These are phyloP conservation scores for Pithys albifrons DNA, from an alignment of 2,113 vertebrate species.

Conservation along the genomic window DNA sequence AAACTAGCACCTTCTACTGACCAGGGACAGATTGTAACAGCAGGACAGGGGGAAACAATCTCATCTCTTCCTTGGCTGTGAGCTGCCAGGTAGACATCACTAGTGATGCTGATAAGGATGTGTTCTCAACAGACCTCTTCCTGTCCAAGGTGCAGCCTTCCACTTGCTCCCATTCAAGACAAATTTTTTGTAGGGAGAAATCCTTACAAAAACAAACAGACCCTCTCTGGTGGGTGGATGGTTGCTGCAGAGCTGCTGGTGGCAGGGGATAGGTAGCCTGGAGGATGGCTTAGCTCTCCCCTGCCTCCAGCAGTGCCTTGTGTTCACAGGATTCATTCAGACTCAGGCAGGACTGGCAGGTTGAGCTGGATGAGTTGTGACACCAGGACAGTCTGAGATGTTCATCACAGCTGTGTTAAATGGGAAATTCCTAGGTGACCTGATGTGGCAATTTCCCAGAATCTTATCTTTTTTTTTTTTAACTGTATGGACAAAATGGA, in stretches of 20 bases:
- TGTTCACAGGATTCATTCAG: neutral
- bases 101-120: fast-evolving
- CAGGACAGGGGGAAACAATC: neutral
- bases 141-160: fast-evolving
- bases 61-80: fast-evolving
- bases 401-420: neutral
- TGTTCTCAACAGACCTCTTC: neutral
- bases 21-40: fast-evolving
- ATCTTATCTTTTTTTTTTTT: neutral
- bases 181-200: neutral
- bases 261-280: neutral
- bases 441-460: neutral
- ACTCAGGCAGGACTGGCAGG: neutral
- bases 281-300: neutral
- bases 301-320: neutral
- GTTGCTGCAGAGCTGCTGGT: neutral
- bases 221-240: too few species aligned
- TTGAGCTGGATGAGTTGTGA: neutral
- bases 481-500: neutral
- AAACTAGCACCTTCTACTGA: neutral
- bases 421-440: neutral
- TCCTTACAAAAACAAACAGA: neutral
- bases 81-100: fast-evolving
- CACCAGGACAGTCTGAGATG: neutral
- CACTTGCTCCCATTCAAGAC: neutral